phyloP scores from a whole-genome alignment of 2,797 vertebrate species.

The Loriculus beryllinus region DNA sequence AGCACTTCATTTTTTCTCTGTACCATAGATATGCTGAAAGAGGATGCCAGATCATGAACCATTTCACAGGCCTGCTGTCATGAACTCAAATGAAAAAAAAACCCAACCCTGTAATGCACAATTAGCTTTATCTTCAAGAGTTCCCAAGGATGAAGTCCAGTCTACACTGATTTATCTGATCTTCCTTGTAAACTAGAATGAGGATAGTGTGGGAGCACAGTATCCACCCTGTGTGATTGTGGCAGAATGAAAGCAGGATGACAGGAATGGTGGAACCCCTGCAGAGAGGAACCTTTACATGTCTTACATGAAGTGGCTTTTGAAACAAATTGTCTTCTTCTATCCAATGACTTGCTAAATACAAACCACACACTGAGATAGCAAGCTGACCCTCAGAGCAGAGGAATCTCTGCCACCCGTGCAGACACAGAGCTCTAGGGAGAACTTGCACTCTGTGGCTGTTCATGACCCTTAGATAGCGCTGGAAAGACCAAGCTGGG shows the following conservation, averaged over 20 bases:
- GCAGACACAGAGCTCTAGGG: neutral
- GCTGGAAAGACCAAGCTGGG: slow-evolving; percentile 8
- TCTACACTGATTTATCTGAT: slow-evolving; percentile 43
- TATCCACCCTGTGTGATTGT: neutral
- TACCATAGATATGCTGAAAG: neutral
- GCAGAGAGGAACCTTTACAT: neutral
- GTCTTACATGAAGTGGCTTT: neutral
- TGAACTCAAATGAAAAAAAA: slow-evolving; percentile 29
- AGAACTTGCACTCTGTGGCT: neutral
- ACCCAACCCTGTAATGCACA: neutral
- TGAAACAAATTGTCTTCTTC: neutral
- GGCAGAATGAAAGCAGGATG: neutral
- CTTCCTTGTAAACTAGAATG: neutral
- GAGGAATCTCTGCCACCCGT: neutral
- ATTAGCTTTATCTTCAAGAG: slow-evolving; percentile 52
- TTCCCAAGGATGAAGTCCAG: slow-evolving; percentile 28
- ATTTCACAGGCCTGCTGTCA: slow-evolving; percentile 52
- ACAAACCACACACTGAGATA: neutral
- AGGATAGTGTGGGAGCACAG: neutral
- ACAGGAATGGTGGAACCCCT: neutral
- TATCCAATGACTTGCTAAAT: neutral
- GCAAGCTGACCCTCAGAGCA: neutral
- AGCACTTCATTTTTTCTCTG: slow-evolving; percentile 66
- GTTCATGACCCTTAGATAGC: neutral
- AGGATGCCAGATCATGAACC: slow-evolving; percentile 37